A percentile compares a stretch with the other conserved stretches of the same genome.
Conservation (phyloP, 1,140 invertebrate genomes). For the Charaxes varanes region DNA sequence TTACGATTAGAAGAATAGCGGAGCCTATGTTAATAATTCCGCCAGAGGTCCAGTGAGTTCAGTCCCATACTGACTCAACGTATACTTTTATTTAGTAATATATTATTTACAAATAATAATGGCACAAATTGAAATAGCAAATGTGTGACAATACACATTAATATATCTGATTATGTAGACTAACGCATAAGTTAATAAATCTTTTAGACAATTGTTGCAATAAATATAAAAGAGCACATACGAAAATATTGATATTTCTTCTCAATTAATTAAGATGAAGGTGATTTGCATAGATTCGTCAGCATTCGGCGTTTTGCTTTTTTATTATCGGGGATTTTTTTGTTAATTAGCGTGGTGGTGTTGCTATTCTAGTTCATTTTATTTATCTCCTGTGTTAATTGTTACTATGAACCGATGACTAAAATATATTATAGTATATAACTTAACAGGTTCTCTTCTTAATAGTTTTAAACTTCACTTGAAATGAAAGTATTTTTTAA, state of each 20-base stretch:
- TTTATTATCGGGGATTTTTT: conserved; percentile 7
- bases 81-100: no score
- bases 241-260: not conserved
- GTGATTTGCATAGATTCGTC: conserved; percentile 23
- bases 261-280: not conserved
- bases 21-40: no score
- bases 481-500: no score
- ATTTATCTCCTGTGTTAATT: not conserved
- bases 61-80: no score
- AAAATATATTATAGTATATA: not conserved
- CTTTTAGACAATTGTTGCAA: no score
- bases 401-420: not conserved
- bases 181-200: no score
- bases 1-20: no score
- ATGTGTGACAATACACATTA: no score
- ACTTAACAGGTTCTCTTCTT: not conserved
- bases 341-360: conserved; percentile 3
- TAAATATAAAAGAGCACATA: not conserved
- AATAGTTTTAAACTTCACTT: not conserved
- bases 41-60: no score
- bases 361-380: not conserved
- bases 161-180: no score
- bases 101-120: no score
- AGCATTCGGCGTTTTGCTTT: conserved; percentile 22
- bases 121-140: no score